Evolutionary conservation across 92 coral and sea anemone genomes (phyloP).

Genomic region (Phenganax subtilis): DNA sequence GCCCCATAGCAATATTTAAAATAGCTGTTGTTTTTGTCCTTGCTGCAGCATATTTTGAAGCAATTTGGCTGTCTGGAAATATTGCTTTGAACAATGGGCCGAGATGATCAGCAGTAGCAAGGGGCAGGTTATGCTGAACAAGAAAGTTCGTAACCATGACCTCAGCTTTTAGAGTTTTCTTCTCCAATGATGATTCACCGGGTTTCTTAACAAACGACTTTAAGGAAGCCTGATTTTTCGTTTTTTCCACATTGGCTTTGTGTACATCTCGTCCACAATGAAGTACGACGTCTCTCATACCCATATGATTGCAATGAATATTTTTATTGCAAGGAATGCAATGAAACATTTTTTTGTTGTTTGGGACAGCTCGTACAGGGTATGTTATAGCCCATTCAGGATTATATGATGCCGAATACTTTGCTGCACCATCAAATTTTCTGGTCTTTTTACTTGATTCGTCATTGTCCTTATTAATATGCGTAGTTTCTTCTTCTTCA

Average conservation of each 20-base stretch:
- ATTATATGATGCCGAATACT: neutral
- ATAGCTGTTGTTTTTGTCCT: neutral
- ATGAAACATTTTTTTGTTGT: neutral
- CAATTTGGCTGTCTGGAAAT: constrained; percentile 44
- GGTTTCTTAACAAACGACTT: neutral
- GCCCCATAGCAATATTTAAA: neutral
- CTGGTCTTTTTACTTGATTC: neutral
- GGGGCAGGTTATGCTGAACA: constrained; percentile 39
- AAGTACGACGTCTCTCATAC: constrained; percentile 1
- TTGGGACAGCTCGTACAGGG: neutral
- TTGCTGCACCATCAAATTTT: neutral
- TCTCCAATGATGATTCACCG: neutral
- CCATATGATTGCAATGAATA: too few relatives aligned
- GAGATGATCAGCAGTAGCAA: constrained; percentile 38
- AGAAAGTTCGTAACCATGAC: constrained; percentile 44
- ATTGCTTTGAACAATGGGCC: constrained; percentile 37
- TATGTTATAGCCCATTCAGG: neutral
- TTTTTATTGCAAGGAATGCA: too few relatives aligned
- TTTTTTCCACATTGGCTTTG: neutral
- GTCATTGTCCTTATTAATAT: neutral
- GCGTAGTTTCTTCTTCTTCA: too few relatives aligned
- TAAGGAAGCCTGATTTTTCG: neutral
- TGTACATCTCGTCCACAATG: constrained; percentile 43
- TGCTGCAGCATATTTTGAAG: neutral
- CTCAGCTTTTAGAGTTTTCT: constrained; percentile 22